Evolutionary conservation across 2,797 vertebrate species (phyloP).

Genomic region (Mus spretus): DNA sequence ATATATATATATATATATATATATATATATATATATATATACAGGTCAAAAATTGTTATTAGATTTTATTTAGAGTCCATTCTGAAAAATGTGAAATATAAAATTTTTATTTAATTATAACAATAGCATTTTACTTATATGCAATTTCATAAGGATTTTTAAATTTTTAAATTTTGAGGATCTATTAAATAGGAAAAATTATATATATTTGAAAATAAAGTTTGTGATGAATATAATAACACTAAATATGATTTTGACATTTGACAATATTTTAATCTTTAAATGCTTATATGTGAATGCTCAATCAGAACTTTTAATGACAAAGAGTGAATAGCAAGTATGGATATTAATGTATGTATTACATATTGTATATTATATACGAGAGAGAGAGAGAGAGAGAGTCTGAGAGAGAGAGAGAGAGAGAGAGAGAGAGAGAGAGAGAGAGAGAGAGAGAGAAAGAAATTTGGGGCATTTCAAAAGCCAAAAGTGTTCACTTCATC

Average conservation of each 20-base stretch:
- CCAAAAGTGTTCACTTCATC: not conserved
- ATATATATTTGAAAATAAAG: not conserved
- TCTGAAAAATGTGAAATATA: not conserved
- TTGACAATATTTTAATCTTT: not conserved
- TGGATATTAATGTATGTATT: not conserved
- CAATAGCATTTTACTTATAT: not conserved
- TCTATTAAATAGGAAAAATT: not conserved
- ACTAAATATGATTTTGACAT: not conserved
- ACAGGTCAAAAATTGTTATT: not conserved
- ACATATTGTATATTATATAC: not conserved
- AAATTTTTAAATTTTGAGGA: not conserved
- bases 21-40: no score
- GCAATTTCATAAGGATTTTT: not conserved
- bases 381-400: no score
- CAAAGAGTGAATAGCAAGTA: no score
- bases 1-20: no score
- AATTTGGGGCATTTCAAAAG: not conserved
- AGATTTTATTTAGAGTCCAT: not conserved
- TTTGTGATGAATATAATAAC: not conserved
- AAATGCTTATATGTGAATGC: not conserved
- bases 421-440: no score
- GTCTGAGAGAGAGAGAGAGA: no score
- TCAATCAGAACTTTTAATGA: no score
- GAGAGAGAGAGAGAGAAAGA: no score
- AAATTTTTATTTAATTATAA: not conserved